Conservation (phyloP, 2,113 vertebrate genomes). For the Chrysochloris asiatica region DNA sequence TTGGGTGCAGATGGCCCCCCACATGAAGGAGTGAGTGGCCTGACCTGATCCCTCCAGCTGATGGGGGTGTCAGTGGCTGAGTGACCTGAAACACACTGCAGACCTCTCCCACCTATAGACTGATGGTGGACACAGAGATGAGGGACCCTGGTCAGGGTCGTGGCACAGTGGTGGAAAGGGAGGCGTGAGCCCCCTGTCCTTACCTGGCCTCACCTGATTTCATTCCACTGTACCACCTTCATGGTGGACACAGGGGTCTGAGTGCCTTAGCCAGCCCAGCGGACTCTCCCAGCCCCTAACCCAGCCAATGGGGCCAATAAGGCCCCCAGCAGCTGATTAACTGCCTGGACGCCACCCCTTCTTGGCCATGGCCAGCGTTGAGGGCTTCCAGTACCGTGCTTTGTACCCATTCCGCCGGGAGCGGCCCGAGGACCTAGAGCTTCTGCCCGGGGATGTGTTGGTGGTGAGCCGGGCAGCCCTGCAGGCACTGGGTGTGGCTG, state of each 20-base stretch:
- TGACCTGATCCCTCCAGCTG: not conserved
- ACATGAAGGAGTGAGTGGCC: slow-evolving; percentile 10
- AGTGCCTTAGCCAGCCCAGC: not conserved
- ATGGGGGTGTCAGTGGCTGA: not conserved
- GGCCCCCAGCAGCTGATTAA: not conserved
- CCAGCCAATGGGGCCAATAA: slow-evolving; percentile 56
- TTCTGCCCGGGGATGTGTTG: slow-evolving; percentile 91
- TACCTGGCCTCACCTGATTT: not conserved
- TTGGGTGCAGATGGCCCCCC: not conserved
- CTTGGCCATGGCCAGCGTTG: slow-evolving; percentile 83
- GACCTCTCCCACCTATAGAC: not conserved
- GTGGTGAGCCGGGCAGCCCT: slow-evolving; percentile 92
- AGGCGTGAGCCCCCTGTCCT: not conserved
- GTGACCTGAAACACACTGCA: not conserved
- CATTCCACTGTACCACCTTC: slow-evolving; percentile 45
- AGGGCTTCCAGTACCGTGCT: slow-evolving; percentile 94
- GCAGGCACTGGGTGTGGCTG: slow-evolving; percentile 89
- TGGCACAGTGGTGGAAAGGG: not conserved
- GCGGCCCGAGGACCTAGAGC: slow-evolving; percentile 94
- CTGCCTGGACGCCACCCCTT: not conserved
- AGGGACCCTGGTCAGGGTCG: not conserved
- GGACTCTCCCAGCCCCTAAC: not conserved
- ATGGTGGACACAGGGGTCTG: not conserved
- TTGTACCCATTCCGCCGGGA: slow-evolving; percentile 92
- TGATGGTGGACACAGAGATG: slow-evolving; percentile 9